Percentiles rank a stretch among this genome's conserved stretches.
Evolutionary conservation across 2,888 invertebrate species (phyloP).

Genomic region (Listrodromus nycthemerus): DNA sequence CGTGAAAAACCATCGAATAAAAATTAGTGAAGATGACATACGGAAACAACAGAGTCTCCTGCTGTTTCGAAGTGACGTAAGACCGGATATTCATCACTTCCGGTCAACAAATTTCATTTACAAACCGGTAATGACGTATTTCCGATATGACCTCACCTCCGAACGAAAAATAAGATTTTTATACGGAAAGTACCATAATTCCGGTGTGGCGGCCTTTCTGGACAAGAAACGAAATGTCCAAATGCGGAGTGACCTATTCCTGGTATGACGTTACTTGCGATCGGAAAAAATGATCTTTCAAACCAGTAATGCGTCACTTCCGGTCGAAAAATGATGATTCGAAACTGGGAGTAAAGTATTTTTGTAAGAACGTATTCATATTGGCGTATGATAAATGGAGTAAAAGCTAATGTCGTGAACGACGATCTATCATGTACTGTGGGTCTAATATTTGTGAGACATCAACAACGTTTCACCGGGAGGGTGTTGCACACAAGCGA

Average conservation of each 20-base stretch:
- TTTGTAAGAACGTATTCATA: neutral
- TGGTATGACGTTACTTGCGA: no score
- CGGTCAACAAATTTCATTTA: no score
- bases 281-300: no score
- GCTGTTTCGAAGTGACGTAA: constrained; percentile 28
- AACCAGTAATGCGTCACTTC: neutral
- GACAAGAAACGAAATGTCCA: no score
- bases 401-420: constrained; percentile 28
- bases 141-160: no score
- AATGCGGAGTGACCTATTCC: no score
- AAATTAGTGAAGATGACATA: constrained; percentile 55
- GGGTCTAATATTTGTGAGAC: constrained; percentile 57
- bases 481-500: constrained; percentile 41
- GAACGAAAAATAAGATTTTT: no score
- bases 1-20: constrained; percentile 41
- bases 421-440: constrained; percentile 48
- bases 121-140: no score
- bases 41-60: constrained; percentile 4
- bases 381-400: constrained; percentile 35
- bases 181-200: no score
- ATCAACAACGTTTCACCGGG: constrained; percentile 54
- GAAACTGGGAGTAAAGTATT: neutral
- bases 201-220: no score
- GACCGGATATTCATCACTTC: neutral
- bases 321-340: no score